A percentile compares a stretch with the other conserved stretches of the same genome.
Evolutionary conservation across 2,113 vertebrate genomes (phyloP).

Genomic region (Cyprinodon variegatus): DNA sequence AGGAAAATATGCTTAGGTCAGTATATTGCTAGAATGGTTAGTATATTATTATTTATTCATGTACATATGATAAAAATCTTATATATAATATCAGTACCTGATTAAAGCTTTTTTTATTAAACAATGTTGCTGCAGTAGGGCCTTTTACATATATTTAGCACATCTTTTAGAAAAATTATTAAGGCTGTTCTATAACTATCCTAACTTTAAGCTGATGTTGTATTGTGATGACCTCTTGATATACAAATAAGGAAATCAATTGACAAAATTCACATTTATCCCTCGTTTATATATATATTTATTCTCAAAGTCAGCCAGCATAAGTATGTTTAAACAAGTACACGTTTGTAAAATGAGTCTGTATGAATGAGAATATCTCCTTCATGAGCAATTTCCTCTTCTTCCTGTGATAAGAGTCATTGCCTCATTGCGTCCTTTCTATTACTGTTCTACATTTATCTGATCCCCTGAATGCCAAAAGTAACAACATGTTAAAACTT

Average conservation of each 20-base stretch:
- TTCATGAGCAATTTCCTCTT: constrained; percentile 70
- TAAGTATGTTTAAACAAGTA: constrained; percentile 34
- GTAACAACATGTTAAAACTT: constrained; percentile 31
- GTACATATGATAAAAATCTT: too few species aligned
- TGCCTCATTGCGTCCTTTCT: constrained; percentile 49
- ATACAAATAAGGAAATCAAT: neutral
- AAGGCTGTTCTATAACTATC: neutral
- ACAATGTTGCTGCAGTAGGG: too few species aligned
- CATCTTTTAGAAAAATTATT: too few species aligned
- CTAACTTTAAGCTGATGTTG: constrained; percentile 6
- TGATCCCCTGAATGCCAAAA: constrained; percentile 56
- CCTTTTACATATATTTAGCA: too few species aligned
- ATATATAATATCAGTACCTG: too few species aligned
- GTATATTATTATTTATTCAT: too few species aligned
- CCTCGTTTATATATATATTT: constrained; percentile 24
- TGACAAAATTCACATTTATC: constrained; percentile 7
- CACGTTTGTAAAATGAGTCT: constrained; percentile 40
- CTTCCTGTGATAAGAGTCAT: constrained; percentile 74
- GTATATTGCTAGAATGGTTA: too few species aligned
- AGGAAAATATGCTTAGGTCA: too few species aligned
- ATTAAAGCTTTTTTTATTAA: too few species aligned
- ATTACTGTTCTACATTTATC: constrained; percentile 60
- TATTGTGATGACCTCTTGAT: neutral
- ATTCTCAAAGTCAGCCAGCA: constrained; percentile 12
- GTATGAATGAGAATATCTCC: constrained; percentile 46